A percentile compares a stretch with the other conserved stretches of the same genome.
Conservation (phyloP, 2,113 vertebrate genomes). For the Nansenia antarctica region DNA sequence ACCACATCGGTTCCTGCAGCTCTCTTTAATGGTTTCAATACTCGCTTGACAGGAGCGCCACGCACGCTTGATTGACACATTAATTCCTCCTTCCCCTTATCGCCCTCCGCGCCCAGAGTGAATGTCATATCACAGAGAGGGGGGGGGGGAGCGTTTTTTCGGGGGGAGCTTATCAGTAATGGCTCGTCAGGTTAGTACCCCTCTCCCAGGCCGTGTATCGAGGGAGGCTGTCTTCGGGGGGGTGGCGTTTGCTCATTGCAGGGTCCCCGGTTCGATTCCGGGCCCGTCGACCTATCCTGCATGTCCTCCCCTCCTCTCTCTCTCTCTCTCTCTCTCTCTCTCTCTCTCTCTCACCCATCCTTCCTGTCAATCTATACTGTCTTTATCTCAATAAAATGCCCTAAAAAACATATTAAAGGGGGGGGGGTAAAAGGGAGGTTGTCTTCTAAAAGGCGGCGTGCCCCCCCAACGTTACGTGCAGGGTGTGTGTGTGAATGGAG, state of each 20-base stretch:
- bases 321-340: neutral
- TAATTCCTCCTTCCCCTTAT: slow-evolving; percentile 65
- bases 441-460: too few relatives aligned
- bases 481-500: too few relatives aligned
- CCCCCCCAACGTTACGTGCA: too few relatives aligned
- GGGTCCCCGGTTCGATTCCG: too few relatives aligned
- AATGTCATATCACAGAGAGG: slow-evolving; percentile 53
- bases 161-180: slow-evolving; percentile 62
- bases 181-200: slow-evolving; percentile 58
- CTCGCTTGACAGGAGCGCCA: slow-evolving; percentile 47
- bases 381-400: too few relatives aligned
- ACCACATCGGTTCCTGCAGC: slow-evolving; percentile 59
- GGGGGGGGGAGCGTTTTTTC: neutral
- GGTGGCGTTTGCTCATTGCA: slow-evolving; percentile 20
- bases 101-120: slow-evolving; percentile 54
- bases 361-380: too few relatives aligned
- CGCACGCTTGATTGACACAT: slow-evolving; percentile 64
- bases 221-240: slow-evolving; percentile 22
- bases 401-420: too few relatives aligned
- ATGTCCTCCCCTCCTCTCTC: neutral
- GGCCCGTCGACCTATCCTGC: too few relatives aligned
- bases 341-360: neutral
- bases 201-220: slow-evolving; percentile 50
- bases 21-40: slow-evolving; percentile 60
- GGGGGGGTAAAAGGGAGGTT: too few relatives aligned